phyloP scores from a whole-genome alignment of 2,113 vertebrate genomes.

The Amphiprion ocellaris region DNA sequence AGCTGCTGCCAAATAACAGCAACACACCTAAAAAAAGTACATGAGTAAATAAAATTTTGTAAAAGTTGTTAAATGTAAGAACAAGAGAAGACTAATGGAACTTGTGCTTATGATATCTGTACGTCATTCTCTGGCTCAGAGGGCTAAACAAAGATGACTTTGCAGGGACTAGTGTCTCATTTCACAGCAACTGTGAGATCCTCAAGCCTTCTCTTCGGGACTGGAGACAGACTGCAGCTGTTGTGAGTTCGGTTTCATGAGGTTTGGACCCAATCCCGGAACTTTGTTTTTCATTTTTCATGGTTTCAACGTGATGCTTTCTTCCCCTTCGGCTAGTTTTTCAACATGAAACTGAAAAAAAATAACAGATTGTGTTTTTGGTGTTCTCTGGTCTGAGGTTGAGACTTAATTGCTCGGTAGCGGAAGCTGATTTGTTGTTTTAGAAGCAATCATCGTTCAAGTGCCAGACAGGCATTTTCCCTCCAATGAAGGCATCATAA shows the following conservation, averaged over 20 bases:
- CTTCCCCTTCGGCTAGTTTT: conserved; percentile 38
- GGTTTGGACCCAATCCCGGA: conserved; percentile 70
- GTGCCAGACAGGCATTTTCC: conserved; percentile 40
- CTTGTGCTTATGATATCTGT: not conserved
- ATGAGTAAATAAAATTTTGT: no score
- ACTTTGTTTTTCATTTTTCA: conserved; percentile 72
- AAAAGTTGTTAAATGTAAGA: no score
- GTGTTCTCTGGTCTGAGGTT: conserved; percentile 37
- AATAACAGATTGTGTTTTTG: conserved; percentile 37
- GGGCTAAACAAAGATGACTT: conserved; percentile 8
- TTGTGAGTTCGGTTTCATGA: conserved; percentile 76
- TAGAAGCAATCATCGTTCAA: conserved; percentile 23
- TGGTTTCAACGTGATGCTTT: conserved; percentile 54
- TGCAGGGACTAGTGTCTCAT: conserved; percentile 44
- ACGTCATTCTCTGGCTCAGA: conserved; percentile 3
- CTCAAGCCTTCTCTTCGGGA: conserved; percentile 26
- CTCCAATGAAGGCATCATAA: conserved; percentile 21
- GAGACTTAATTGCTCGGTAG: conserved; percentile 45
- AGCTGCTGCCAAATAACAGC: no score
- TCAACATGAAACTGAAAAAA: conserved; percentile 50
- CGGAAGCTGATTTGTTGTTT: conserved; percentile 50
- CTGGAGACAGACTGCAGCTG: conserved; percentile 73
- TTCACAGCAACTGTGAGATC: conserved; percentile 52
- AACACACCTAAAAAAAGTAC: no score
- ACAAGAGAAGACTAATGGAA: no score